Conservation (phyloP, 2,888 invertebrate species). For the Melanostoma scalare region DNA sequence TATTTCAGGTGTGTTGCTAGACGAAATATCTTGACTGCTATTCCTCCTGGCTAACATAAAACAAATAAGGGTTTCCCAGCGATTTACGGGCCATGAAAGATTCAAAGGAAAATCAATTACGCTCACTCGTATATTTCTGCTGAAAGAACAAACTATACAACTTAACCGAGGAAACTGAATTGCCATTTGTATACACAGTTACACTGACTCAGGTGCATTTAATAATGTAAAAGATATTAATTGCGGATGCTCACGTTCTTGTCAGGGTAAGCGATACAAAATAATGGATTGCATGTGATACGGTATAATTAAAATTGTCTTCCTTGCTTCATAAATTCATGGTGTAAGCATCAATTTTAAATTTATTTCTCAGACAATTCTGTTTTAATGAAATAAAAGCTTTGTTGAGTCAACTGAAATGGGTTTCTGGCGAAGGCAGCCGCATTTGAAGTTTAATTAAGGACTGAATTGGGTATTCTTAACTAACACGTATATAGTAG, state of each 20-base stretch:
- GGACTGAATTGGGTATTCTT: too few relatives aligned
- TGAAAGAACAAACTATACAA: conserved; percentile 38
- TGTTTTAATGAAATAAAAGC: conserved; percentile 15
- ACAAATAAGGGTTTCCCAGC: conserved; percentile 54
- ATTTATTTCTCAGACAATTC: conserved; percentile 8
- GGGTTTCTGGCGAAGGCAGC: too few relatives aligned
- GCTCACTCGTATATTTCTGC: conserved; percentile 28
- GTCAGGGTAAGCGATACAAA: conserved; percentile 33
- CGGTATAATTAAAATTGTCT: conserved; percentile 51
- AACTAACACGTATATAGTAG: too few relatives aligned
- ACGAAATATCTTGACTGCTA: conserved; percentile 15
- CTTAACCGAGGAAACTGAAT: conserved; percentile 18
- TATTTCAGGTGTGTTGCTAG: conserved; percentile 43
- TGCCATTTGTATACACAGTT: conserved; percentile 44
- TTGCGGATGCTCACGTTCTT: conserved; percentile 53
- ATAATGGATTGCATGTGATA: conserved; percentile 36
- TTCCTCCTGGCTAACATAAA: conserved; percentile 37
- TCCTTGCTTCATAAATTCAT: conserved; percentile 52
- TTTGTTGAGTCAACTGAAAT: neutral
- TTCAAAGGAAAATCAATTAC: conserved; percentile 71
- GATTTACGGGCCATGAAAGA: conserved; percentile 67
- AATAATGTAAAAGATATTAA: conserved; percentile 64
- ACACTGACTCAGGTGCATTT: conserved; percentile 48
- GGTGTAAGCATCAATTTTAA: conserved; percentile 25
- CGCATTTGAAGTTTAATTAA: too few relatives aligned